These are phyloP conservation scores for Zhengitettix transpicula DNA, from an alignment of 2,888 invertebrate species.

Conservation along the genomic window DNA sequence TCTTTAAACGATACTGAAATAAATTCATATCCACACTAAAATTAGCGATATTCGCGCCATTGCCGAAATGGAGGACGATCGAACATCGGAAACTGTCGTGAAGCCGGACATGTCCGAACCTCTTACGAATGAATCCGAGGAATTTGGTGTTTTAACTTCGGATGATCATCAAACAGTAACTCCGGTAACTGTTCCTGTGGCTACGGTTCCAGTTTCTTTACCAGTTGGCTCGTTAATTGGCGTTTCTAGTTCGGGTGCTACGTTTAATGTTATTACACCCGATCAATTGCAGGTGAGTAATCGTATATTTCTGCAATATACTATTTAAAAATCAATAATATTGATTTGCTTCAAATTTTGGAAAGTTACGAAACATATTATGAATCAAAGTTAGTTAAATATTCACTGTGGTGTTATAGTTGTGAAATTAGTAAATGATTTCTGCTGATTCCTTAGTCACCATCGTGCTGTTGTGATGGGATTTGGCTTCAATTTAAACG, in stretches of 20 bases:
- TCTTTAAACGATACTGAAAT: too few relatives aligned
- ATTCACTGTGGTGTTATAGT: neutral
- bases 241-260: slow-evolving; percentile 42
- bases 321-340: neutral
- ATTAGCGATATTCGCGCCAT: slow-evolving; percentile 6
- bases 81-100: slow-evolving; percentile 28
- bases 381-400: too few relatives aligned
- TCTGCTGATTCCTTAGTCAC: too few relatives aligned
- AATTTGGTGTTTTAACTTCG: slow-evolving; percentile 17
- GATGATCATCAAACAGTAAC: slow-evolving; percentile 22
- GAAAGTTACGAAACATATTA: too few relatives aligned
- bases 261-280: slow-evolving; percentile 72
- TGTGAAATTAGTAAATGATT: neutral
- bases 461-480: too few relatives aligned
- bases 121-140: slow-evolving; percentile 31
- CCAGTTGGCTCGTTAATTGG: slow-evolving; percentile 65
- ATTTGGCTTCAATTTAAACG: too few relatives aligned
- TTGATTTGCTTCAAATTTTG: too few relatives aligned
- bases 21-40: too few relatives aligned
- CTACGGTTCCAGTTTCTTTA: slow-evolving; percentile 42
- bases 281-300: slow-evolving; percentile 50
- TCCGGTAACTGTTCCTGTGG: slow-evolving; percentile 30
- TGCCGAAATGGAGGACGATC: slow-evolving; percentile 24
- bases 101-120: slow-evolving; percentile 35
- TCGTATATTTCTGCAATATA: too few relatives aligned